phyloP scores from a whole-genome alignment of 2,888 invertebrate species.

The Geophilus truncorum region DNA sequence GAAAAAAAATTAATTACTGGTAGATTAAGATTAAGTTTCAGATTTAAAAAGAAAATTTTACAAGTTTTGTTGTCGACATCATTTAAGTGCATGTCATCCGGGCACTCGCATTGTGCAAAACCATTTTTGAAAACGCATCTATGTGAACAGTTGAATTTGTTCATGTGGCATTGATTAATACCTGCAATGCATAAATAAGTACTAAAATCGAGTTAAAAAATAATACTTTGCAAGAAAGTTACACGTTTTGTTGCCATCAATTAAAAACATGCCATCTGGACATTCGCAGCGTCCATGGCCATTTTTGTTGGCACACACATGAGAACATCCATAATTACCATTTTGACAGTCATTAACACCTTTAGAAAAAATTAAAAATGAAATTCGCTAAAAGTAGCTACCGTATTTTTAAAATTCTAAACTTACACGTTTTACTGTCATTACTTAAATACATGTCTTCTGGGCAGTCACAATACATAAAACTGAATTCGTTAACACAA shows the following conservation, averaged over 20 bases:
- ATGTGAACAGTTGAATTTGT: conserved; percentile 29
- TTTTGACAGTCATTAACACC: not conserved
- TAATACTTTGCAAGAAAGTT: not conserved
- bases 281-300: not conserved
- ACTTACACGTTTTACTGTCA: conserved; percentile 3
- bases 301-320: not conserved
- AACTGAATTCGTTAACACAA: not conserved
- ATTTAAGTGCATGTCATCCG: not conserved
- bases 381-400: not conserved
- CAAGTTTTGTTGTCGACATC: not conserved
- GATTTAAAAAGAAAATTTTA: not conserved
- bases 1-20: not conserved
- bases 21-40: not conserved
- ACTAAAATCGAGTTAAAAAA: not conserved
- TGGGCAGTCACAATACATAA: not conserved
- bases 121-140: not conserved
- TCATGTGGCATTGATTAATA: not conserved
- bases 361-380: not conserved
- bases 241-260: not conserved
- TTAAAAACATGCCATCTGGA: not conserved
- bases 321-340: not conserved
- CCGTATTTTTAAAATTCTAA: not conserved
- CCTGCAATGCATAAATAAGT: not conserved
- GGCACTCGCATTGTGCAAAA: not conserved
- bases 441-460: not conserved